Evolutionary conservation across 1,140 invertebrate species (phyloP), one percentile per base, ranked within the genome.

Genomic region (Scaptomyza pallida): DNA sequence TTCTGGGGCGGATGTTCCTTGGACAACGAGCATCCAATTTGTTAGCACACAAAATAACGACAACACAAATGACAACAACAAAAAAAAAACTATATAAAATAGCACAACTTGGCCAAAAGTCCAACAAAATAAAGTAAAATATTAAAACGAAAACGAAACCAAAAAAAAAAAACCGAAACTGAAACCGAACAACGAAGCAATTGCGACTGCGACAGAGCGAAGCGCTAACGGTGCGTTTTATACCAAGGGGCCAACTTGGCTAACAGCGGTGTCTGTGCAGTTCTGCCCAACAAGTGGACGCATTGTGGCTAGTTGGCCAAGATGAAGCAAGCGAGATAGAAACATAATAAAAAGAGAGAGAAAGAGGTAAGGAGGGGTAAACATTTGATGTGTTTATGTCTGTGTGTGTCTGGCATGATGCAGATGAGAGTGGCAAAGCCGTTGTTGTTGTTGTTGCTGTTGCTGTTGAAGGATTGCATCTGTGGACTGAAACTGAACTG

Each of bases 281-380:
- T 72, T 68, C 64, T 71, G 44, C 61, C 60, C 60, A 64, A 71
- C 68, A 71, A 71, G 52, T 57, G 52, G 52, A 71, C 62, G 68
- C 61, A 71, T 71, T 71, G 54, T 65, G 57, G 37, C 57, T 17
- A n/a, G 16, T 37, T 19, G 52, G 13, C 21, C 52, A 41, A 12
- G 10, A 15, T 19, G 35, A 10, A 13, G 40, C 4, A 13, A 45
- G 13, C 33, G 0, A 40, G 17, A 47, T 9, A 13, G n/a, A 26
- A 26, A 30, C 26, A 9, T 30, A 30, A 30, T 9, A 2, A 9
- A 9, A 9, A 16, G 50, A 51, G 15, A 48, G 12, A 47, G 15
- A 23, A 1, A 37, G 2, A 59, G 33, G 5, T 26, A 62, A 37
- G 6, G 21, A 48, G 19, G 12, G 8, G 40, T 5, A 23, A 8